Percentiles rank a stretch among this genome's conserved stretches.
Evolutionary conservation across 2,888 invertebrate species (phyloP).

Genomic region (Clostera curtula): DNA sequence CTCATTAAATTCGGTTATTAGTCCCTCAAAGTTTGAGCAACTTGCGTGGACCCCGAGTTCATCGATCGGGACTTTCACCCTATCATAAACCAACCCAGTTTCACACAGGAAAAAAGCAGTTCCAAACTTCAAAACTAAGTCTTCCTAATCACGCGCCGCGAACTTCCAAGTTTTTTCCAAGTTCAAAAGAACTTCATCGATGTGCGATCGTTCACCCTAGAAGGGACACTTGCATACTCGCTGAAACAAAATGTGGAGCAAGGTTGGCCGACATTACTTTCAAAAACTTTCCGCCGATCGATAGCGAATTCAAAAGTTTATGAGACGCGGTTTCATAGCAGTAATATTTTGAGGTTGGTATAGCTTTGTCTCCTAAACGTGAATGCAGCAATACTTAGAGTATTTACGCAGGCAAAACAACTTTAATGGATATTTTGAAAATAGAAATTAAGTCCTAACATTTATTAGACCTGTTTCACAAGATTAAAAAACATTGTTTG

Average conservation of each 20-base stretch:
- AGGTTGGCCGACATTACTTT: conserved; percentile 71
- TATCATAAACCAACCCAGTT: conserved; percentile 74
- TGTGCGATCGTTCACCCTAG: conserved; percentile 71
- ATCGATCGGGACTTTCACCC: conserved; percentile 74
- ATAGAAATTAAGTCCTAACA: no score
- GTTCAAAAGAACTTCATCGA: conserved; percentile 71
- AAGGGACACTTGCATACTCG: conserved; percentile 72
- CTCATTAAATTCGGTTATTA: conserved; percentile 70
- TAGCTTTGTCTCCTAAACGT: no score
- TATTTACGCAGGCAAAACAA: no score
- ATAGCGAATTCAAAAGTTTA: conserved; percentile 67
- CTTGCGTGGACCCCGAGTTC: conserved; percentile 63
- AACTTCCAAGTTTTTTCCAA: conserved; percentile 69
- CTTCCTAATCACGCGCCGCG: conserved; percentile 73
- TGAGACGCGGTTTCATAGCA: conserved; percentile 39
- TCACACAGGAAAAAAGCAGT: conserved; percentile 72
- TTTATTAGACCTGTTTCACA: no score
- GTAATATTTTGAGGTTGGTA: no score
- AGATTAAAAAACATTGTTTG: no score
- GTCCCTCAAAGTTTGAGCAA: conserved; percentile 66
- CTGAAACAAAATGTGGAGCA: conserved; percentile 71
- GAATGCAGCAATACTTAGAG: no score
- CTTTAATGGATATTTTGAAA: no score
- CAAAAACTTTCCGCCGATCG: conserved; percentile 68
- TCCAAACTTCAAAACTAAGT: conserved; percentile 72